phyloP scores from a whole-genome alignment of 2,888 invertebrate species.

The Dione juno region DNA sequence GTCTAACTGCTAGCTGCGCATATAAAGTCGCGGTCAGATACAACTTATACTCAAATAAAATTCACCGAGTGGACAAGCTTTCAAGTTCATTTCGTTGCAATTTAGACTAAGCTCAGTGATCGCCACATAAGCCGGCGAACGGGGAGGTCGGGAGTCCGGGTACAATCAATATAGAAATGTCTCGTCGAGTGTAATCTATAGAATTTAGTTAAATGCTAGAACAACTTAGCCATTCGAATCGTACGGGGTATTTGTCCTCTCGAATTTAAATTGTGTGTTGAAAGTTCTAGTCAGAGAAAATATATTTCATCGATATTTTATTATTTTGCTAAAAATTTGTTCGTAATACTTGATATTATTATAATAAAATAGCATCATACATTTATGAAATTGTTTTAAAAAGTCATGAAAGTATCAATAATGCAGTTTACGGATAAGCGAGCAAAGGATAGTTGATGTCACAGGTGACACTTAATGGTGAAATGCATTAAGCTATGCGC shows the following conservation, averaged over 20 bases:
- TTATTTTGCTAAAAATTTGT: background rate
- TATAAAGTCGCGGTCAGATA: slow-evolving; percentile 26
- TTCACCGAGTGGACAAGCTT: slow-evolving; percentile 32
- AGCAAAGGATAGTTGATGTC: slow-evolving; percentile 57
- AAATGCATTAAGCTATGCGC: slow-evolving; percentile 70
- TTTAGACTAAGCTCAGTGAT: slow-evolving; percentile 72
- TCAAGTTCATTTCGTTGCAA: slow-evolving; percentile 71
- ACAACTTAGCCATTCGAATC: slow-evolving; percentile 58
- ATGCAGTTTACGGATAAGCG: slow-evolving; percentile 28
- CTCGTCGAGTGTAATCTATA: slow-evolving; percentile 57
- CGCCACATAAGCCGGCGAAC: slow-evolving; percentile 68
- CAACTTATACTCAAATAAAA: slow-evolving; percentile 39
- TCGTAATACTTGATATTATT: slow-evolving; percentile 2
- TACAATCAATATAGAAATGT: slow-evolving; percentile 58
- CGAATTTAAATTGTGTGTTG: slow-evolving; percentile 6
- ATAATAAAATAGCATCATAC: background rate
- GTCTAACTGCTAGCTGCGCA: no score
- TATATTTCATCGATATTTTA: background rate
- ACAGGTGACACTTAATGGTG: slow-evolving; percentile 69
- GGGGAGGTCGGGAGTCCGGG: slow-evolving; percentile 63
- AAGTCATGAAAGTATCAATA: slow-evolving; percentile 18
- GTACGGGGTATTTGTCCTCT: slow-evolving; percentile 31
- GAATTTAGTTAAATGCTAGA: slow-evolving; percentile 57
- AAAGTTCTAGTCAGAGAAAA: background rate
- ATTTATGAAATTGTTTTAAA: background rate